Percentiles rank a stretch among this genome's conserved stretches.
Conservation (phyloP, 1,140 invertebrate species). For the Copidosoma floridanum region DNA sequence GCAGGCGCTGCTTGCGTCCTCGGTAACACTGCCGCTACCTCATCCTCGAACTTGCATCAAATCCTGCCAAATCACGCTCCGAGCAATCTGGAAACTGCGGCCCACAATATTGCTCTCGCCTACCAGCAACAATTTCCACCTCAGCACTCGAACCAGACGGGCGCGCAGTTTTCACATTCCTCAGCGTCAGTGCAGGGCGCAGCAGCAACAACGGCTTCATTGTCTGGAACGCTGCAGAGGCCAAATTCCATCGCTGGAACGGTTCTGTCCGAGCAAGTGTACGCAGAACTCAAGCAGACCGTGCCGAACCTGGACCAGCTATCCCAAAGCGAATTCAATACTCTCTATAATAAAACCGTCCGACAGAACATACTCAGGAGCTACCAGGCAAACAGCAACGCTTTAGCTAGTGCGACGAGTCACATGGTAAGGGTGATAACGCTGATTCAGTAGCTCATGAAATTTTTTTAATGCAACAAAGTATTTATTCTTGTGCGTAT, state of each 20-base stretch:
- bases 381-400: constrained; percentile 37
- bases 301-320: constrained; percentile 52
- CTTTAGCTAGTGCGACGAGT: constrained; percentile 12
- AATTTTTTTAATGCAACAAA: no score
- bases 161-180: no score
- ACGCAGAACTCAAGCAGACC: constrained; percentile 50
- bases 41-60: constrained; percentile 13
- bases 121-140: constrained; percentile 24
- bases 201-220: no score
- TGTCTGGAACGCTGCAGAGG: no score
- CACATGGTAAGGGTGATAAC: constrained; percentile 9
- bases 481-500: background rate
- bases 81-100: constrained; percentile 16
- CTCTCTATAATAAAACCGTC: constrained; percentile 53
- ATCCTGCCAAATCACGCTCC: constrained; percentile 23
- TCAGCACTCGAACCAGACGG: no score
- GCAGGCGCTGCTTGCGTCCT: background rate
- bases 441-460: no score
- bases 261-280: constrained; percentile 47
- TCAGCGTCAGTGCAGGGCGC: constrained; percentile 8
- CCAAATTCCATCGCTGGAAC: constrained; percentile 27
- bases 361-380: constrained; percentile 53
- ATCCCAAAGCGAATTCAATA: constrained; percentile 55
- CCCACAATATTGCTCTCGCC: background rate
- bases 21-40: constrained; percentile 6